Evolutionary conservation across 2,797 vertebrate genomes (phyloP).

Genomic region (Lithobates sylvaticus): DNA sequence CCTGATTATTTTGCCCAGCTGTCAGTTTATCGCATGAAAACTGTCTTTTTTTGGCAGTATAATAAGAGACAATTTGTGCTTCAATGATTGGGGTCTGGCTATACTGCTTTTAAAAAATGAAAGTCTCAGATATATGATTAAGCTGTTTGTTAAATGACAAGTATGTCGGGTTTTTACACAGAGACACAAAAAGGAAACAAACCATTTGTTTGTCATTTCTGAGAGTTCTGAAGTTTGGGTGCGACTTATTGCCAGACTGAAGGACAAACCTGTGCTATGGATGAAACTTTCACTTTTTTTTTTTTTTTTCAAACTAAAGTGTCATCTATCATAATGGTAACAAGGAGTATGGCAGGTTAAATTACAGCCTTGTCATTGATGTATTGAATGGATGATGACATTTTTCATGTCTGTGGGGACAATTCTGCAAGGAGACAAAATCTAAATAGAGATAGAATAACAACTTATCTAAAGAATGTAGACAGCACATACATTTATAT

Average conservation of each 20-base stretch:
- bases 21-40: conserved; percentile 27
- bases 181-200: neutral
- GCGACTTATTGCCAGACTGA: conserved; percentile 43
- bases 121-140: conserved; percentile 33
- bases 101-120: conserved; percentile 35
- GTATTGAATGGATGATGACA: conserved; percentile 61
- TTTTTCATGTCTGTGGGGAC: conserved; percentile 62
- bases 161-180: neutral
- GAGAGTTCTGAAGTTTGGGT: conserved; percentile 50
- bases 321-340: conserved; percentile 60
- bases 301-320: conserved; percentile 49
- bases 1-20: conserved; percentile 53
- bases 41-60: conserved; percentile 21
- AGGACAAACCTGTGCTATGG: conserved; percentile 50
- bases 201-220: conserved; percentile 32
- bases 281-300: conserved; percentile 36
- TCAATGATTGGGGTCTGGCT: conserved; percentile 15
- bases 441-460: conserved; percentile 60
- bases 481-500: conserved; percentile 61
- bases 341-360: conserved; percentile 58
- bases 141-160: conserved; percentile 38
- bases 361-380: conserved; percentile 62
- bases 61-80: conserved; percentile 16
- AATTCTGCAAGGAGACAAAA: conserved; percentile 59
- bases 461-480: conserved; percentile 59